A percentile compares a stretch with the other conserved stretches of the same genome.
These are phyloP conservation scores for Saimiri boliviensis DNA, from an alignment of 2,113 vertebrate genomes.

Conservation along the genomic window DNA sequence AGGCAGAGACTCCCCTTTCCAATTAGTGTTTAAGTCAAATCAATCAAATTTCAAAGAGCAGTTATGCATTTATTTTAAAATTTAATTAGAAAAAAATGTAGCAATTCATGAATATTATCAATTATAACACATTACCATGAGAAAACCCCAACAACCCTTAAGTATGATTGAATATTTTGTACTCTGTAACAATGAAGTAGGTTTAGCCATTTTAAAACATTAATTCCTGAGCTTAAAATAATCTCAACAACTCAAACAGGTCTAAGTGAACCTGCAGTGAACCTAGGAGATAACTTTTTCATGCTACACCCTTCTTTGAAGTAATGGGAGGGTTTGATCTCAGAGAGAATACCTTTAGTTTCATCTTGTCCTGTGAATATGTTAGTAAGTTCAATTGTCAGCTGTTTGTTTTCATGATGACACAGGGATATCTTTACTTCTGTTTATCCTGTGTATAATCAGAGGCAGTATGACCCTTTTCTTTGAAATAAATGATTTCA, in stretches of 20 bases:
- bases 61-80: not conserved
- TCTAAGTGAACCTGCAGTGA: not conserved
- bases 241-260: not conserved
- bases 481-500: not conserved
- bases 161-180: not conserved
- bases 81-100: slow-evolving; percentile 16
- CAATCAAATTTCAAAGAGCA: not conserved
- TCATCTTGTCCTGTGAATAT: not conserved
- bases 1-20: not conserved
- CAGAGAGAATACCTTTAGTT: not conserved
- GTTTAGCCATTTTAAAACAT: not conserved
- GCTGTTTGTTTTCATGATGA: not conserved
- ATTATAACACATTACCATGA: not conserved
- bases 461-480: not conserved
- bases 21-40: slow-evolving; percentile 38
- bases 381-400: slow-evolving; percentile 11
- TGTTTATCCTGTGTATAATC: not conserved
- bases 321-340: not conserved
- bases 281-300: not conserved
- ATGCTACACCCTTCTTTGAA: not conserved
- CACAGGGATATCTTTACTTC: not conserved
- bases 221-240: not conserved
- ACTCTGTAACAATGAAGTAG: slow-evolving; percentile 23
- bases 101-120: slow-evolving; percentile 33
- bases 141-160: not conserved